Conservation (phyloP, 1,140 invertebrate genomes). For the Aphelenchoides fujianensis region DNA sequence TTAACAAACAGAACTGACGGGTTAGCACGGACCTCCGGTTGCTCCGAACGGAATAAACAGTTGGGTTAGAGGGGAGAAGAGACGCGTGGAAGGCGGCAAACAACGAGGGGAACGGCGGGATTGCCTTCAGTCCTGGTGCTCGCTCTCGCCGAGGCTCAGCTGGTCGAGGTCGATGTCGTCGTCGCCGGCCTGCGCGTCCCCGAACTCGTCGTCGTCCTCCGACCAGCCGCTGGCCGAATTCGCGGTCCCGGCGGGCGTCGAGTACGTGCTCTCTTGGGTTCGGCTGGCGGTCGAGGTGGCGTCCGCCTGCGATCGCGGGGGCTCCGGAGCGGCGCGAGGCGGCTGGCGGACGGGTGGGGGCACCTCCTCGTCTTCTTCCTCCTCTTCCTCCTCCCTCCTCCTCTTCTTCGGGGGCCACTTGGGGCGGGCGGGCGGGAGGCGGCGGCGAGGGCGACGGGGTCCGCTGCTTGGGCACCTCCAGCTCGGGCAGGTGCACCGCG, state of each 20-base stretch:
- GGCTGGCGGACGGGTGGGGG: background rate
- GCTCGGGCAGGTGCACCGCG: background rate
- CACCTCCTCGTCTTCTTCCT: conserved; percentile 34
- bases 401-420: conserved; percentile 3
- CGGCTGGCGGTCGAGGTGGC: conserved; percentile 10
- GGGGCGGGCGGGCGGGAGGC: conserved; percentile 4
- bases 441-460: conserved; percentile 31
- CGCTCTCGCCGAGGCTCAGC: conserved; percentile 43
- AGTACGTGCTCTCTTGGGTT: conserved; percentile 10
- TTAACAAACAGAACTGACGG: background rate
- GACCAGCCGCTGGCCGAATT: conserved; percentile 26
- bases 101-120: background rate
- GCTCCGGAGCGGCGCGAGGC: conserved; percentile 25
- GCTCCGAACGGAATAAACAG: background rate
- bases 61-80: background rate
- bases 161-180: conserved; percentile 50
- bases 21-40: background rate
- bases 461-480: conserved; percentile 3
- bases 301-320: conserved; percentile 8
- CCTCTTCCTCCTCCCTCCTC: conserved; percentile 33
- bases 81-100: background rate
- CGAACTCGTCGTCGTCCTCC: conserved; percentile 49
- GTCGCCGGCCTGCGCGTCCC: conserved; percentile 31
- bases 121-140: conserved; percentile 36
- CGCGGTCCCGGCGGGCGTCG: background rate